Percentiles rank a stretch among this genome's conserved stretches.
Evolutionary conservation across 2,797 vertebrate genomes (phyloP).

Genomic region (Cossypha polioptera): DNA sequence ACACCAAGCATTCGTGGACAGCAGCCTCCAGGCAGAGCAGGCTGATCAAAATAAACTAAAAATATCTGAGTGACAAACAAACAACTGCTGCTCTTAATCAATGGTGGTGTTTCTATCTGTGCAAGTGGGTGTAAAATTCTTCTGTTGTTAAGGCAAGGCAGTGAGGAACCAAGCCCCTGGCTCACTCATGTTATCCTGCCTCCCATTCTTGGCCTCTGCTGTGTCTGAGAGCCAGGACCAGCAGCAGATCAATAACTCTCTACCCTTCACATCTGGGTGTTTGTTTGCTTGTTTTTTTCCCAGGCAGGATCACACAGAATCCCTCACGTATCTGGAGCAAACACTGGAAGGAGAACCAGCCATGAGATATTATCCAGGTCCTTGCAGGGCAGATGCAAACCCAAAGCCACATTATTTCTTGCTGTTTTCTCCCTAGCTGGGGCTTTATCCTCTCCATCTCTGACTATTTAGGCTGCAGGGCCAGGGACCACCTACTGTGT

Average conservation of each 20-base stretch:
- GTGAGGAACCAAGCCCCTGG: not conserved
- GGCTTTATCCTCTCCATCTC: slow-evolving; percentile 25
- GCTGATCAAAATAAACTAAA: not conserved
- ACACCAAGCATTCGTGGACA: not conserved
- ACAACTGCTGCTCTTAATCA: slow-evolving; percentile 34
- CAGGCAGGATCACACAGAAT: not conserved
- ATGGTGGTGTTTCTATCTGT: not conserved
- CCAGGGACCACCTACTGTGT: slow-evolving; percentile 51
- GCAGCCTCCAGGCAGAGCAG: not conserved
- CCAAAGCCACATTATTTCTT: not conserved
- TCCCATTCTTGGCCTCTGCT: not conserved
- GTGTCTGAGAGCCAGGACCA: not conserved
- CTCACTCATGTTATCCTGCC: not conserved
- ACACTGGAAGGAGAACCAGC: not conserved
- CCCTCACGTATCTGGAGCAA: not conserved
- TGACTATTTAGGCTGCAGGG: slow-evolving; percentile 11
- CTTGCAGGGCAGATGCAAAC: not conserved
- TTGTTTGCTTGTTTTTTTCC: not conserved
- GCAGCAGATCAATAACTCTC: not conserved
- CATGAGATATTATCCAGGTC: not conserved
- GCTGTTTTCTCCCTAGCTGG: not conserved
- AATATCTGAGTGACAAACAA: not conserved
- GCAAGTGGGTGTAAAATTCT: slow-evolving; percentile 39
- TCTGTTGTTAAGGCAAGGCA: not conserved
- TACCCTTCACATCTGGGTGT: not conserved